Base-by-base conservation (phyloP, 2,797 vertebrate species). In the Hemitrygon akajei region DNA sequence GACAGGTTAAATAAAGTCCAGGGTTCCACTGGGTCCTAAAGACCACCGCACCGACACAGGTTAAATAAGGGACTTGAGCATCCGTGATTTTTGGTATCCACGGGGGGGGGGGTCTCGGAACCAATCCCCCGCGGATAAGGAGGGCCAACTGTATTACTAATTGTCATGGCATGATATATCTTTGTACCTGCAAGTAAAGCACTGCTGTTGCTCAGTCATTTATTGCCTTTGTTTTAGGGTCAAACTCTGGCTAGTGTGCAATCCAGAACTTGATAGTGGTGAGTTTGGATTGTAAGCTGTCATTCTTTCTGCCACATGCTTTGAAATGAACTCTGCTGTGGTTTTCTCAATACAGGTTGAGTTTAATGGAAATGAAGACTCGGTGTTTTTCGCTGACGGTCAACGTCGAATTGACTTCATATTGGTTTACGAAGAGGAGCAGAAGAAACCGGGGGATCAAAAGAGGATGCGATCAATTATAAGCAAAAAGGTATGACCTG, bases 401-500 rank as follows among this genome's bases (percentile, higher is more conserved):
- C 96, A 97, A 73, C 95, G 98, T 95, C 96, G 97, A 95, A 97
- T 99, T 37, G 98, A 99, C 95, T 99, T 98, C 95, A 95, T 99
- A 94, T 96, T 99, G 84, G 98, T 97, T 3, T 99, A 99, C 93
- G 98, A 99, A 95, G 98, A 99, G 94, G 98, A 99, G 95, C 97
- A 95, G 3, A 98, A 95, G 95, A 98, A 97, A 95, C 37, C 22
- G 0, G 40, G 91, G 16, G 97, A 97, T 0, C 96, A 95, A 94
- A 97, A 97, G 47, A 98, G 98, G 95, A 98, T 96, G 77, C 96
- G 96, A 91, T 91, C 93, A 0, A 95, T 95, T 94, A 96, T 96
- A 94, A 97, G 97, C 60, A 97, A 96, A 93, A 98, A 96, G 96
- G 98, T 98, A 95, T 94, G 96, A 58, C 22, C 34, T 37, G 86